A percentile compares a stretch with the other conserved stretches of the same genome.
phyloP scores from a whole-genome alignment of 2,888 invertebrate genomes.

The Tromatobia lineatoria region DNA sequence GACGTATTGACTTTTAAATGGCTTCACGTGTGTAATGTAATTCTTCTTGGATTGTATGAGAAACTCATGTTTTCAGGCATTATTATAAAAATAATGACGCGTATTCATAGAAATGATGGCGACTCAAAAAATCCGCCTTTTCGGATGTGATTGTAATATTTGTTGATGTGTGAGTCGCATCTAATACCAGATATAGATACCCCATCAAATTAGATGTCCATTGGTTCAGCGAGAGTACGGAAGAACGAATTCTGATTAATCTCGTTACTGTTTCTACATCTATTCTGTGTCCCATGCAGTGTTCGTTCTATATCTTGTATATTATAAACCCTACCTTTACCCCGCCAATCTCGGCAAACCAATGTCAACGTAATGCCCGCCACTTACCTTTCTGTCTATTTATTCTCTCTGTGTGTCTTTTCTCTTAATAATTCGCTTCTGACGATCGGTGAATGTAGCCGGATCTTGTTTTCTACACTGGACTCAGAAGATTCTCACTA shows the following conservation, averaged over 20 bases:
- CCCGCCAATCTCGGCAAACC: constrained; percentile 30
- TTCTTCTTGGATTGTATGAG: constrained; percentile 60
- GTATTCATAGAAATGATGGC: constrained; percentile 7
- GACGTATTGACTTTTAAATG: too few relatives aligned
- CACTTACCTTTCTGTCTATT: constrained; percentile 73
- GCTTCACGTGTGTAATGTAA: constrained; percentile 72
- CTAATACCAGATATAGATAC: constrained; percentile 20
- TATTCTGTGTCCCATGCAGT: constrained; percentile 33
- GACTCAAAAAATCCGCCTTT: constrained; percentile 12
- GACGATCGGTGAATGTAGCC: constrained; percentile 83
- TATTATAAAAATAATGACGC: neutral
- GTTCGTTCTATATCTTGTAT: constrained; percentile 4
- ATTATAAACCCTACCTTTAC: constrained; percentile 15
- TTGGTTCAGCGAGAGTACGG: constrained; percentile 7
- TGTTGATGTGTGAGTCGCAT: constrained; percentile 28
- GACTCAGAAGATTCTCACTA: constrained; percentile 84
- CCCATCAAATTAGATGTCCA: constrained; percentile 22
- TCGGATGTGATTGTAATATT: constrained; percentile 44
- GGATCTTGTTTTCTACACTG: constrained; percentile 84
- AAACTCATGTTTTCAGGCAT: constrained; percentile 71
- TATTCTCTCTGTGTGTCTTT: constrained; percentile 75
- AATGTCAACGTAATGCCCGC: constrained; percentile 43
- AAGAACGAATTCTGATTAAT: constrained; percentile 14
- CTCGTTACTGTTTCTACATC: constrained; percentile 2
- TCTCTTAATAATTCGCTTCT: constrained; percentile 81